These are phyloP conservation scores for Eolophus roseicapilla DNA, from an alignment of 2,113 vertebrate species.

Conservation along the genomic window DNA sequence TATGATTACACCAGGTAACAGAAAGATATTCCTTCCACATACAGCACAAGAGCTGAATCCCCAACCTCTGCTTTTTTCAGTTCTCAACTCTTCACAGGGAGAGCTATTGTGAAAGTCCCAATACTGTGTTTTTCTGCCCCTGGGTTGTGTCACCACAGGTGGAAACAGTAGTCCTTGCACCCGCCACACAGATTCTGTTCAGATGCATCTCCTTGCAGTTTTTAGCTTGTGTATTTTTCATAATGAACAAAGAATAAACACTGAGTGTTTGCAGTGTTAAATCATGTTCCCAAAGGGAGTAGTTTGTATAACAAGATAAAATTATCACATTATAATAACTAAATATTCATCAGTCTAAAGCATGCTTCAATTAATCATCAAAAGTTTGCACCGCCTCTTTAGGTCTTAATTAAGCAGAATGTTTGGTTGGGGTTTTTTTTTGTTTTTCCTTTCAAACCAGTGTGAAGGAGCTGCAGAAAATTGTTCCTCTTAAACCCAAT, in stretches of 20 bases:
- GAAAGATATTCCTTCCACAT: neutral
- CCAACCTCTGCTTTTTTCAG: neutral
- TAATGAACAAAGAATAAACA: conserved; percentile 75
- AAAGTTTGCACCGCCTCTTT: conserved; percentile 76
- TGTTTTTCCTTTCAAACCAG: conserved; percentile 42
- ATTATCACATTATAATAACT: conserved; percentile 84
- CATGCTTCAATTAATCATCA: conserved; percentile 85
- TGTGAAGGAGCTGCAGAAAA: conserved; percentile 58
- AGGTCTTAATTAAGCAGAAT: conserved; percentile 77
- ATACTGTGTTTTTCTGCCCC: neutral
- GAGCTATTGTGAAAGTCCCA: neutral
- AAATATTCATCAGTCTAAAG: conserved; percentile 78
- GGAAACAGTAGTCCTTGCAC: conserved; percentile 16
- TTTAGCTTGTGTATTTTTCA: conserved; percentile 62
- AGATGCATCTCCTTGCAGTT: conserved; percentile 56
- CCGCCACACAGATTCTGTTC: conserved; percentile 15
- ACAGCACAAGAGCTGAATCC: neutral
- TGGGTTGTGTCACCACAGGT: conserved; percentile 30
- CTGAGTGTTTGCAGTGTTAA: conserved; percentile 70
- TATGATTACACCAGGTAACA: neutral
- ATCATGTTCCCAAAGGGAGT: conserved; percentile 77
- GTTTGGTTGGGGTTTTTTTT: conserved; percentile 25
- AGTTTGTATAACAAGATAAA: conserved; percentile 79
- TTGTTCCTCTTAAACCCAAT: conserved; percentile 41
- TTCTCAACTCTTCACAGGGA: neutral